Evolutionary conservation across 2,888 invertebrate species (phyloP).

Genomic region (Vanessa cardui): DNA sequence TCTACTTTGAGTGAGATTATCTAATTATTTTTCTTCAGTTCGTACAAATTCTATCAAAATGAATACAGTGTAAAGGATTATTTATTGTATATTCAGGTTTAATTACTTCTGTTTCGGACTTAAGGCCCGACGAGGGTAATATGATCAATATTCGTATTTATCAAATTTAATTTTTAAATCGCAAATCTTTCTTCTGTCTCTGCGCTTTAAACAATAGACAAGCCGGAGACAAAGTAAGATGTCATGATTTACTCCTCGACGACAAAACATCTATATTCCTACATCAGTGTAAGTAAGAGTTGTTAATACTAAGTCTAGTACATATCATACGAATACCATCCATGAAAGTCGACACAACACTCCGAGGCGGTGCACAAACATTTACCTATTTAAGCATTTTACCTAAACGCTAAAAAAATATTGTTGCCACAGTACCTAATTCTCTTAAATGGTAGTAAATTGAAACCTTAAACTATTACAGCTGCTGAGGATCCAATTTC

Average conservation of each 20-base stretch:
- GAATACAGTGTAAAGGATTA: constrained; percentile 28
- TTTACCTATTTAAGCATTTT: not conserved
- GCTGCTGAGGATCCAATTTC: constrained; percentile 23
- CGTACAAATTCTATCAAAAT: constrained; percentile 10
- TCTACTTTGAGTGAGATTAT: no score
- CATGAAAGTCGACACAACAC: constrained; percentile 17
- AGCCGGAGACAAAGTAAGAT: constrained; percentile 15
- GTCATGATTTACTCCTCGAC: constrained; percentile 15
- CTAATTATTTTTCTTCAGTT: not conserved
- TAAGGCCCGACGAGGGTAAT: constrained; percentile 26
- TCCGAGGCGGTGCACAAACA: constrained; percentile 31
- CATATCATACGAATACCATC: constrained; percentile 27
- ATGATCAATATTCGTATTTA: constrained; percentile 14
- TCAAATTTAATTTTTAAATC: constrained; percentile 19
- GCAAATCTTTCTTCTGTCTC: constrained; percentile 1
- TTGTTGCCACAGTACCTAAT: not conserved
- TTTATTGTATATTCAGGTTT: constrained; percentile 29
- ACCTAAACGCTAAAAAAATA: not conserved
- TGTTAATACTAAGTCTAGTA: constrained; percentile 23
- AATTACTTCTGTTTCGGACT: constrained; percentile 23
- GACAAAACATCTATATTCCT: constrained; percentile 15
- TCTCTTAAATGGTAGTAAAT: not conserved
- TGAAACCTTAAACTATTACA: constrained; percentile 11
- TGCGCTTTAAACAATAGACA: constrained; percentile 12
- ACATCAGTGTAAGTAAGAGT: constrained; percentile 24